These are phyloP conservation scores for Herpetotheres cachinnans DNA, from an alignment of 2,113 vertebrate genomes.

Conservation along the genomic window DNA sequence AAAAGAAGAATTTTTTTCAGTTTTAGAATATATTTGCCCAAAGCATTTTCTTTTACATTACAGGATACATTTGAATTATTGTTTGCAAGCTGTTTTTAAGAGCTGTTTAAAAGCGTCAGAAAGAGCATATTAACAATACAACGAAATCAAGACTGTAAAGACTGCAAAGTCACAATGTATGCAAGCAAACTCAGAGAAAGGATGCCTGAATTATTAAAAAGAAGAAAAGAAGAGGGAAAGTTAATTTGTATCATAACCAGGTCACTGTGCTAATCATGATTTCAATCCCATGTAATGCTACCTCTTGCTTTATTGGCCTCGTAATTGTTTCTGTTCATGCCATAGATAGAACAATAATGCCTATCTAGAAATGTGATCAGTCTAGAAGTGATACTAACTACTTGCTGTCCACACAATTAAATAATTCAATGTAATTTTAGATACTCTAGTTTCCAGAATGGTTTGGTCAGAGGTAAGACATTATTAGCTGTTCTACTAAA, in stretches of 20 bases:
- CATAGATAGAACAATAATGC: slow-evolving; percentile 78
- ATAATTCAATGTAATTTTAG: slow-evolving; percentile 97
- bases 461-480: slow-evolving; percentile 62
- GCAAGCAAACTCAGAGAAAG: slow-evolving; percentile 14
- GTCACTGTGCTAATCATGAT: slow-evolving; percentile 75
- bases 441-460: slow-evolving; percentile 79
- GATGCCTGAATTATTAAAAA: slow-evolving; percentile 80
- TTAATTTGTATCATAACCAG: slow-evolving; percentile 84
- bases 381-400: slow-evolving; percentile 84
- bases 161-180: not conserved
- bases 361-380: slow-evolving; percentile 86
- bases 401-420: slow-evolving; percentile 84
- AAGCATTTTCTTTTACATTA: not conserved
- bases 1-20: not conserved
- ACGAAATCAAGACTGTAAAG: not conserved
- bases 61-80: not conserved
- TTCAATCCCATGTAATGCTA: slow-evolving; percentile 81
- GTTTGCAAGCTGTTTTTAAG: slow-evolving; percentile 12
- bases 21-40: not conserved
- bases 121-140: slow-evolving; percentile 8
- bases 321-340: slow-evolving; percentile 86
- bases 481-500: slow-evolving; percentile 37
- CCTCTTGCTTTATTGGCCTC: slow-evolving; percentile 72
- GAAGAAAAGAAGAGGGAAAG: slow-evolving; percentile 62
- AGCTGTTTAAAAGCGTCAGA: not conserved